Conservation (phyloP, 1,140 invertebrate species). For the Bradynema listronoti region DNA sequence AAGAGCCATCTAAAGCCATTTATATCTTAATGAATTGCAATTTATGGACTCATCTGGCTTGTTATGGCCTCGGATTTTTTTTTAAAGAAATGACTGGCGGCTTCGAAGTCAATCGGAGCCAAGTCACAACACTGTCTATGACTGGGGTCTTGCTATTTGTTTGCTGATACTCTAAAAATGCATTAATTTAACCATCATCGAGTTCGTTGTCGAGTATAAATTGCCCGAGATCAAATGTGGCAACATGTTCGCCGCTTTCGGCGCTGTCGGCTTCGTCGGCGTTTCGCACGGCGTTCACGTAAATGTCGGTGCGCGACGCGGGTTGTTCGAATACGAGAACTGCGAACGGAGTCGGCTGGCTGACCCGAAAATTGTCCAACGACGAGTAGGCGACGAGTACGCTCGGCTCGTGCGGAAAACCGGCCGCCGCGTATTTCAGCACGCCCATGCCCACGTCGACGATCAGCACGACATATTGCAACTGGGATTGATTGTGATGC, state of each 20-base stretch:
- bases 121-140: no score
- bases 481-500: constrained; percentile 33
- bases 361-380: constrained; percentile 48
- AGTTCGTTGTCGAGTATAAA: constrained; percentile 48
- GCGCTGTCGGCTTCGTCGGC: no score
- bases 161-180: no score
- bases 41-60: no score
- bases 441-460: constrained; percentile 50
- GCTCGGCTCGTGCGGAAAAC: constrained; percentile 46
- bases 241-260: constrained; percentile 23
- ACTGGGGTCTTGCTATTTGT: no score
- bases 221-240: constrained; percentile 39
- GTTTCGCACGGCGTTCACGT: no score
- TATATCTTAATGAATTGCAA: no score
- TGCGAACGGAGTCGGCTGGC: constrained; percentile 47
- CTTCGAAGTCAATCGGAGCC: no score
- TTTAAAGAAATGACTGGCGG: no score
- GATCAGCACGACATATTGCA: constrained; percentile 38
- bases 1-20: no score
- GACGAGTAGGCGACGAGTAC: constrained; percentile 36
- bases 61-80: no score
- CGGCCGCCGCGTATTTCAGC: constrained; percentile 44
- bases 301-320: no score
- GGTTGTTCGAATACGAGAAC: constrained; percentile 41
- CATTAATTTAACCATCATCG: constrained; percentile 43